A percentile compares a stretch with the other conserved stretches of the same genome.
Evolutionary conservation across 2,113 vertebrate species (phyloP).

Genomic region (Columba janthina): DNA sequence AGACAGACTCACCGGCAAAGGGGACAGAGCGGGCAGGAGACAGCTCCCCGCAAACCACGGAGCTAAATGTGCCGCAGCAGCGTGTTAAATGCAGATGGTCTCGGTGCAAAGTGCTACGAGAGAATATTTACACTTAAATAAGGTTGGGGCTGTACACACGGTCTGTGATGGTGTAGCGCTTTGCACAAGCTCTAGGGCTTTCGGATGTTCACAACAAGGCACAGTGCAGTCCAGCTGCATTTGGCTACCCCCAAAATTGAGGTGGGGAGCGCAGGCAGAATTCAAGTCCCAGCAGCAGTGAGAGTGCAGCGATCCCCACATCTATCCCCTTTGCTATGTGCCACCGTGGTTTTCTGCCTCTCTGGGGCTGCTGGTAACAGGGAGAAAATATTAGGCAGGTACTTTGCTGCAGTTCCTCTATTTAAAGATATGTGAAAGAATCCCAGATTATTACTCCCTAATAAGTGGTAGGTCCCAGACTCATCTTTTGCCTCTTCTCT

Average conservation of each 20-base stretch:
- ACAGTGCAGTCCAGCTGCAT: not conserved
- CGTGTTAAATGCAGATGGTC: too few relatives aligned
- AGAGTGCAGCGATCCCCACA: not conserved
- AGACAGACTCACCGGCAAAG: not conserved
- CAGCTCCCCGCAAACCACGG: too few relatives aligned
- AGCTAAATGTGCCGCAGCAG: too few relatives aligned
- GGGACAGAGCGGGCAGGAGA: not conserved
- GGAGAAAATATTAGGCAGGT: not conserved
- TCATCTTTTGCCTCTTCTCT: not conserved
- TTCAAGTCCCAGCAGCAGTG: not conserved
- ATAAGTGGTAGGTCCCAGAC: not conserved
- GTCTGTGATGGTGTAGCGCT: too few relatives aligned
- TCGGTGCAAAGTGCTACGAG: too few relatives aligned
- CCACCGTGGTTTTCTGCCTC: not conserved
- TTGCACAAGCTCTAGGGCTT: too few relatives aligned
- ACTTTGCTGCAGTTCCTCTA: not conserved
- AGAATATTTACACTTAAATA: too few relatives aligned
- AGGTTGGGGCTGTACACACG: too few relatives aligned
- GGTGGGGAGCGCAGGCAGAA: not conserved
- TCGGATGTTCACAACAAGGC: not conserved
- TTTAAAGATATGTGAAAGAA: not conserved
- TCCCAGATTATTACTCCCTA: not conserved
- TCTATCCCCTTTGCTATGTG: not conserved
- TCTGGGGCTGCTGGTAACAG: not conserved
- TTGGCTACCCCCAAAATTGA: not conserved